phyloP scores from a whole-genome alignment of 2,888 invertebrate species.

The Synanthedon formicaeformis region DNA sequence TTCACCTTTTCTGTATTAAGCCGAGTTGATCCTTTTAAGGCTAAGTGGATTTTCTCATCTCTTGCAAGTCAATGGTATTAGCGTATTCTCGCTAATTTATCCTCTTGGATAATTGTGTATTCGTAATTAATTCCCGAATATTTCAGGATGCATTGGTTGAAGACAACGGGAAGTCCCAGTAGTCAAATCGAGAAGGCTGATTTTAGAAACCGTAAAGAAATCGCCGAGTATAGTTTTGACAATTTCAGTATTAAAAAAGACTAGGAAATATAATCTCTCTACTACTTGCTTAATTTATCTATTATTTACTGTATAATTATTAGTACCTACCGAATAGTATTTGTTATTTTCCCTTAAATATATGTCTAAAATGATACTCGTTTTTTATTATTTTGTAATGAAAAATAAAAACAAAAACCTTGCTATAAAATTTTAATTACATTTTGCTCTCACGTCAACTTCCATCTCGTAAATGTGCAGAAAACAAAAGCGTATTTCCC shows the following conservation, averaged over 20 bases:
- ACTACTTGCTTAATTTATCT: neutral
- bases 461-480: conserved; percentile 29
- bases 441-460: conserved; percentile 23
- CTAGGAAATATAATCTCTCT: conserved; percentile 10
- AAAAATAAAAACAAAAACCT: neutral
- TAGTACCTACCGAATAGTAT: neutral
- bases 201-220: conserved; percentile 74
- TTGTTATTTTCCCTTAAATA: neutral
- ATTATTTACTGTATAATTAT: neutral
- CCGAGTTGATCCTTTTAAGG: no score
- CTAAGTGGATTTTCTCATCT: no score
- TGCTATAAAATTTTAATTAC: conserved; percentile 30
- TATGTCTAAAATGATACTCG: no score
- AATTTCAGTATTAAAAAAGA: conserved; percentile 60
- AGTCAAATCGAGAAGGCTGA: conserved; percentile 80
- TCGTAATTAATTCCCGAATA: no score
- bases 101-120: no score
- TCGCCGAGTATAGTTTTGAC: conserved; percentile 57
- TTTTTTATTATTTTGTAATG: no score
- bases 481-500: conserved; percentile 41
- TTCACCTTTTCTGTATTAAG: no score
- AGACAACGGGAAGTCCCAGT: conserved; percentile 78
- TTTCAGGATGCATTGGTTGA: conserved; percentile 68
- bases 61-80: no score
- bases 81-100: no score